phyloP scores from a whole-genome alignment of 2,113 vertebrate species.

The Clarias macrocephalus region DNA sequence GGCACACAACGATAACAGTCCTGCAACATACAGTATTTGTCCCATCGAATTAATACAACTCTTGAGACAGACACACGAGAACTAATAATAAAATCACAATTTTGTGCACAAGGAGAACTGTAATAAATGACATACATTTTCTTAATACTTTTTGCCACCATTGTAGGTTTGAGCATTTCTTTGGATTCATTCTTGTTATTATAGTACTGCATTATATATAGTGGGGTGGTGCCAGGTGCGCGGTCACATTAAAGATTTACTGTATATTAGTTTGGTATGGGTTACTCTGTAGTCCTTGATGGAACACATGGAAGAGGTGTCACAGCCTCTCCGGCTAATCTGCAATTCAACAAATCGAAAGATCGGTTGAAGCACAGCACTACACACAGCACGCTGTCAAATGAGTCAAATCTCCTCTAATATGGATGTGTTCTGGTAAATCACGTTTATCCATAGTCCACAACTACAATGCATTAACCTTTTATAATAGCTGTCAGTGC shows the following conservation, averaged over 20 bases:
- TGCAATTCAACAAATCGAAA: not conserved
- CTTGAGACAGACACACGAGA: no score
- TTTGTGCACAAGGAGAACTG: no score
- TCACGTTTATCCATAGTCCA: conserved; percentile 4
- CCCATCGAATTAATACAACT: no score
- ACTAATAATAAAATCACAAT: no score
- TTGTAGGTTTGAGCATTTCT: not conserved
- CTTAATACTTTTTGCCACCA: no score
- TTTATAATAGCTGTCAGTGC: not conserved
- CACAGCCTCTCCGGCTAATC: not conserved
- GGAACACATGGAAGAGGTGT: not conserved
- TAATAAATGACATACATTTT: no score
- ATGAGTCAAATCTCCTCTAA: not conserved
- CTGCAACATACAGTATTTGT: no score
- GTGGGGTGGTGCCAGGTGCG: not conserved
- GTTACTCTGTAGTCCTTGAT: not conserved
- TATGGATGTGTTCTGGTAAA: conserved; percentile 10
- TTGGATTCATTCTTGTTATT: not conserved
- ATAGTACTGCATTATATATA: not conserved
- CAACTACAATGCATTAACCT: not conserved
- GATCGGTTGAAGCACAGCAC: not conserved
- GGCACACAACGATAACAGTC: no score
- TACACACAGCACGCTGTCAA: not conserved
- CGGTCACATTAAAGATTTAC: not conserved
- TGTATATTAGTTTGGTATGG: not conserved